Evolutionary conservation across 1,140 invertebrate genomes (phyloP).

Genomic region (Chrysoperla carnea): DNA sequence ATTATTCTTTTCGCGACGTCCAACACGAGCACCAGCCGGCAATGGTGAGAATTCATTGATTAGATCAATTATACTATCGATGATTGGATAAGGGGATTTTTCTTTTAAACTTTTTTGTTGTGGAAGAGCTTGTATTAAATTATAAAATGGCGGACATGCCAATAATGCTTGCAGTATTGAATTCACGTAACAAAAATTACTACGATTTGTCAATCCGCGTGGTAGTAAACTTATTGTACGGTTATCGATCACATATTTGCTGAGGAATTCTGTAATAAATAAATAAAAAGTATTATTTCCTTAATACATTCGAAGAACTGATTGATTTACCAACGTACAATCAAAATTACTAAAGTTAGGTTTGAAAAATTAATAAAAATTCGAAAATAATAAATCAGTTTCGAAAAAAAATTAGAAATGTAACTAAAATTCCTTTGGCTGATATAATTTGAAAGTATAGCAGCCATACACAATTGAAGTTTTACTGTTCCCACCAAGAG

Average conservation of each 20-base stretch:
- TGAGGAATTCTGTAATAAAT: conserved; percentile 44
- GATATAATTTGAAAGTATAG: background rate
- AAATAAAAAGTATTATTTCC: too few relatives aligned
- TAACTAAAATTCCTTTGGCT: conserved; percentile 6
- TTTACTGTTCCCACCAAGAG: conserved; percentile 6
- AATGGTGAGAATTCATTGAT: conserved; percentile 49
- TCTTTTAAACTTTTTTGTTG: conserved; percentile 32
- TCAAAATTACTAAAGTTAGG: too few relatives aligned
- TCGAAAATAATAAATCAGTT: too few relatives aligned
- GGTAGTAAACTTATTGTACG: conserved; percentile 56
- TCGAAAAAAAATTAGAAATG: background rate
- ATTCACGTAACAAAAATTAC: conserved; percentile 93
- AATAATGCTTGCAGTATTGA: conserved; percentile 78
- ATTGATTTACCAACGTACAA: too few relatives aligned
- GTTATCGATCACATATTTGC: conserved; percentile 54
- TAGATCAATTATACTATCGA: conserved; percentile 67
- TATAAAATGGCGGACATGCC: conserved; percentile 86
- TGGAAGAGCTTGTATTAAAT: conserved; percentile 59
- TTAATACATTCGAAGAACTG: too few relatives aligned
- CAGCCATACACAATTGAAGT: conserved; percentile 5
- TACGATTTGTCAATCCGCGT: conserved; percentile 74
- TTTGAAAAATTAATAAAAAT: too few relatives aligned
- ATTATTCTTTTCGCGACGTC: conserved; percentile 20
- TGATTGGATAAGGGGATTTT: conserved; percentile 67
- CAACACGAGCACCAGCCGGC: conserved; percentile 27